phyloP scores from a whole-genome alignment of 2,113 vertebrate species.

The Cygnus buccinator region DNA sequence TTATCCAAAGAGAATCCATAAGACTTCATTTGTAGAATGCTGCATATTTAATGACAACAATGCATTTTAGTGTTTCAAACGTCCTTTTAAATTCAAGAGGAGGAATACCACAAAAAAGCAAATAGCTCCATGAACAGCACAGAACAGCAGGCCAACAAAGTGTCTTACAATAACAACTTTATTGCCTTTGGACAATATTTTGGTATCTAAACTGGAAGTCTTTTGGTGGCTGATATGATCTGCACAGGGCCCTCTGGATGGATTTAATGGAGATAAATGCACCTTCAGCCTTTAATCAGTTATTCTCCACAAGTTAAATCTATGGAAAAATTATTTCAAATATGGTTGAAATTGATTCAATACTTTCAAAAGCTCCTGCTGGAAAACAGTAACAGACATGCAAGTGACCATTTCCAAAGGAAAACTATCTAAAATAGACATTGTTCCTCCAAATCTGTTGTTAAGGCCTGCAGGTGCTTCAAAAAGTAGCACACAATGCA shows the following conservation, averaged over 20 bases:
- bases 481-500: neutral
- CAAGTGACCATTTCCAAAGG: neutral
- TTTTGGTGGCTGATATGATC: neutral
- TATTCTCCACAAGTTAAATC: neutral
- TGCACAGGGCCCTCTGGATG: neutral
- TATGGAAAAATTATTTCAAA: neutral
- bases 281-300: neutral
- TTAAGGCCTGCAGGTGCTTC: neutral
- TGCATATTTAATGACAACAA: neutral
- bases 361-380: neutral
- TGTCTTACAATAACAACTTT: neutral
- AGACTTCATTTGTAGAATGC: neutral
- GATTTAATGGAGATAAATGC: neutral
- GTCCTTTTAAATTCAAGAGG: neutral
- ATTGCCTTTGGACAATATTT: neutral
- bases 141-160: neutral
- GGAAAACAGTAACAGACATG: neutral
- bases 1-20: neutral
- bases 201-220: neutral
- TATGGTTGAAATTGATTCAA: neutral
- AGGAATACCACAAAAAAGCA: neutral
- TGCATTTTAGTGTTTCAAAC: neutral
- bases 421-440: neutral
- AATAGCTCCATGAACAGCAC: neutral
- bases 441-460: neutral